Evolutionary conservation across 1,140 invertebrate species (phyloP).

Genomic region (Sycobia sp.): DNA sequence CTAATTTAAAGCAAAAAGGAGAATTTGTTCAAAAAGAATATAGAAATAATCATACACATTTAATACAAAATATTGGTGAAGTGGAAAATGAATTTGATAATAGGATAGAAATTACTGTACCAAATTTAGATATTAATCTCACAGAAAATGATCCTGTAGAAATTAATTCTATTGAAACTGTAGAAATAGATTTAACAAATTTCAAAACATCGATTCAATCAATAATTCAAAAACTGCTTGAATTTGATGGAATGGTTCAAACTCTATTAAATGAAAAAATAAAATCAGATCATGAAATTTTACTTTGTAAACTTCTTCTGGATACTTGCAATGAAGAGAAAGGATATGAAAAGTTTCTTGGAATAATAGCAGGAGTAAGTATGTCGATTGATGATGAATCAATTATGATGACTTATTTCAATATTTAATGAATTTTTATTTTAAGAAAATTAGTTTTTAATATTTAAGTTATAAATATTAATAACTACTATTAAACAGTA

Average conservation of each 20-base stretch:
- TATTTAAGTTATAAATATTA: too few relatives aligned
- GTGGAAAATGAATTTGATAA: neutral
- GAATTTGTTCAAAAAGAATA: neutral
- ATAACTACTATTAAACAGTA: too few relatives aligned
- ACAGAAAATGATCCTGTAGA: conserved; percentile 10
- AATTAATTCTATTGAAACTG: neutral
- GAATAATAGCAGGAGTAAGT: conserved; percentile 23
- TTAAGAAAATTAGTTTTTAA: neutral
- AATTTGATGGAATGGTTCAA: conserved; percentile 22
- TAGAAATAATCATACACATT: conserved; percentile 15
- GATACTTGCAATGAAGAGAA: conserved; percentile 27
- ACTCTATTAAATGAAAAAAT: conserved; percentile 2
- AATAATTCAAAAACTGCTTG: conserved; percentile 5
- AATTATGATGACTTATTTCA: neutral
- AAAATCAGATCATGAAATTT: conserved; percentile 12
- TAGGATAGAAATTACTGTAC: conserved; percentile 11
- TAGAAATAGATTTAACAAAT: conserved; percentile 16
- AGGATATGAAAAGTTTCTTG: conserved; percentile 16
- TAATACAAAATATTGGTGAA: neutral
- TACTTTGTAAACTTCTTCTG: conserved; percentile 20
- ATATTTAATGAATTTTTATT: neutral
- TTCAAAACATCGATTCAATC: conserved; percentile 18
- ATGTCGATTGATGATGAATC: neutral
- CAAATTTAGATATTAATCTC: neutral
- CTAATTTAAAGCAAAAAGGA: conserved; percentile 2